Base-by-base conservation (phyloP, 2,113 vertebrate species). In the Pollachius pollachius region DNA sequence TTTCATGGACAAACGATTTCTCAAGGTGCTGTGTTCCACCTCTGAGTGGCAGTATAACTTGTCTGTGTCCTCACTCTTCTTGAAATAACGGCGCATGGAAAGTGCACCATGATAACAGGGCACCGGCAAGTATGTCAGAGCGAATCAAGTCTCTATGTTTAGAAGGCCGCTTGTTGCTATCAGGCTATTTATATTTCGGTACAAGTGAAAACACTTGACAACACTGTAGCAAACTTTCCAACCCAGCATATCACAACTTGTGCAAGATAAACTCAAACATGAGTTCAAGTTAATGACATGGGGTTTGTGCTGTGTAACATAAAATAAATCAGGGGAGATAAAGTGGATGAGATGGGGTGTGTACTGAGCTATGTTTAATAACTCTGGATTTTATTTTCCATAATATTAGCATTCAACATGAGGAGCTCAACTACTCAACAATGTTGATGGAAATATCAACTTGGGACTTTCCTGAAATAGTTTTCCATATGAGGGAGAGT, bases 81-180 rank as follows among this genome's bases (percentile, higher is more conserved):
- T 68, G 75, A 59, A 85, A 76, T 67, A 68, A 72, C 71, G 62
- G 18, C 76, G 70, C 75, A 74, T 84, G 84, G 77, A 84, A 84
- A 89, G 88, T 73, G 19, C 66, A 65, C 78, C 81, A 72, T 77
- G 79, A 75, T 74, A 76, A 85, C 84, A 89, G 77, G 73, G 52
- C 71, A 68, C 54, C 8, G 76, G 80, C 76, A 60, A 73, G 74
- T 73, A 56, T 0, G 77, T 86, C 80, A 72, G 70, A 76, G 77
- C 54, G 68, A 67, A 73, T 75, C 68, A 66, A 58, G 15, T 66
- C 25, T 63, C 85, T 90, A 86, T 88, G 83, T 90, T 91, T 90
- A 87, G 68, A 64, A 19, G 68, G 65, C 68, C 84, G 78, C 75
- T 81, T 65, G 79, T 83, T 84, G 75, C 89, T 89, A 92, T 91